Evolutionary conservation across 2,888 invertebrate genomes (phyloP).

Genomic region (Epistrophe eligans): DNA sequence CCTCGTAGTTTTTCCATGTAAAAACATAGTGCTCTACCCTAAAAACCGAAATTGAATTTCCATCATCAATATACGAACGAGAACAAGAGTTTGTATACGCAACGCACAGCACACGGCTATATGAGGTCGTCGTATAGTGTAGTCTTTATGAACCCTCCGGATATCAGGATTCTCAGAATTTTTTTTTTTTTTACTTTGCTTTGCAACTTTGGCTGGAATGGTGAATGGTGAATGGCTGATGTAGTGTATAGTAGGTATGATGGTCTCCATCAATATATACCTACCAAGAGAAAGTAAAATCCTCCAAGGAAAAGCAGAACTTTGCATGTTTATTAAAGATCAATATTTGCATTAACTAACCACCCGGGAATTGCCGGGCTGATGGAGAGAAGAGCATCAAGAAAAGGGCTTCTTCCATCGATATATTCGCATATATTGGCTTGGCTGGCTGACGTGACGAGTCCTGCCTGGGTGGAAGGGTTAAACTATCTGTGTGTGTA

Average conservation of each 20-base stretch:
- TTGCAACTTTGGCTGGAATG: background rate
- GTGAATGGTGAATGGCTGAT: conserved; percentile 8
- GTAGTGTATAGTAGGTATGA: background rate
- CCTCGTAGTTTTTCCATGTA: background rate
- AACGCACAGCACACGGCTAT: conserved; percentile 13
- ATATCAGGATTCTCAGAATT: conserved; percentile 8
- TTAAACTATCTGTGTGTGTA: conserved; percentile 17
- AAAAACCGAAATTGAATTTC: conserved; percentile 71
- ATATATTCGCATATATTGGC: background rate
- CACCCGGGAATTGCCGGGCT: conserved; percentile 42
- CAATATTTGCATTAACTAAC: conserved; percentile 76
- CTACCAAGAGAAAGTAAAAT: conserved; percentile 54
- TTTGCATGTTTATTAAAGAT: conserved; percentile 76
- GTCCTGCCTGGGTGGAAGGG: conserved; percentile 30
- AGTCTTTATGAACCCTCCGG: conserved; percentile 5
- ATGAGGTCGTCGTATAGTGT: background rate
- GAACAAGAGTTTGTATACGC: conserved; percentile 12
- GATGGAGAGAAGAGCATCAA: background rate
- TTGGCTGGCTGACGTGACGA: too few species aligned
- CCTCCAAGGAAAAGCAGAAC: conserved; percentile 71
- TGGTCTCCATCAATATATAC: conserved; percentile 19
- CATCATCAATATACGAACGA: conserved; percentile 57
- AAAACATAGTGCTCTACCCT: background rate
- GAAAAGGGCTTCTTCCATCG: background rate
- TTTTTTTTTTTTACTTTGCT: background rate